These are phyloP conservation scores for Potamarius usumacintae DNA, from an alignment of 2,113 vertebrate species.

Conservation along the genomic window DNA sequence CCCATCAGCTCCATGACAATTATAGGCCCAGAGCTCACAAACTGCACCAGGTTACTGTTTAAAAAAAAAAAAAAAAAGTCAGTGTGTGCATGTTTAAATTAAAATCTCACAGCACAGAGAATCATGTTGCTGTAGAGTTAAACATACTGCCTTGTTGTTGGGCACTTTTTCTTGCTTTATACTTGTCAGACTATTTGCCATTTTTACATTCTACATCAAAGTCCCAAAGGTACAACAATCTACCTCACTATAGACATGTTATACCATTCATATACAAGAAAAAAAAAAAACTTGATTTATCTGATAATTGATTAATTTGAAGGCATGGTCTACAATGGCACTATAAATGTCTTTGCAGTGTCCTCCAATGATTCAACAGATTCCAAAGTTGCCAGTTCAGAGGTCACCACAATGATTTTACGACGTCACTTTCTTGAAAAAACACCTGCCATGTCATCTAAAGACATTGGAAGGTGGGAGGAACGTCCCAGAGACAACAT, in stretches of 20 bases:
- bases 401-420: neutral
- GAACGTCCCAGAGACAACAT: neutral
- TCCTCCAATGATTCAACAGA: neutral
- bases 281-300: neutral
- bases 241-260: neutral
- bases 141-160: neutral
- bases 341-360: slow-evolving; percentile 10
- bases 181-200: neutral
- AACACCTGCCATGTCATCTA: slow-evolving; percentile 10
- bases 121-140: neutral
- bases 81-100: neutral
- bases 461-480: neutral
- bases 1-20: slow-evolving; percentile 92
- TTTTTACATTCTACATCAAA: neutral
- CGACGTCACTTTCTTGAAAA: neutral
- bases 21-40: slow-evolving; percentile 82
- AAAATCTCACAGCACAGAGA: slow-evolving; percentile 27
- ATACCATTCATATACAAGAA: too few relatives aligned
- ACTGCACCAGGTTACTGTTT: slow-evolving; percentile 84
- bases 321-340: slow-evolving; percentile 5
- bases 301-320: neutral
- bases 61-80: slow-evolving; percentile 37
- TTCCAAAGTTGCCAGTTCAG: neutral
- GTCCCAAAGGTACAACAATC: neutral
- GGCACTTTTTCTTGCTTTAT: neutral